Evolutionary conservation across 2,797 vertebrate species (phyloP), one percentile per base, ranked within the genome.

Genomic region (Todus mexicanus): DNA sequence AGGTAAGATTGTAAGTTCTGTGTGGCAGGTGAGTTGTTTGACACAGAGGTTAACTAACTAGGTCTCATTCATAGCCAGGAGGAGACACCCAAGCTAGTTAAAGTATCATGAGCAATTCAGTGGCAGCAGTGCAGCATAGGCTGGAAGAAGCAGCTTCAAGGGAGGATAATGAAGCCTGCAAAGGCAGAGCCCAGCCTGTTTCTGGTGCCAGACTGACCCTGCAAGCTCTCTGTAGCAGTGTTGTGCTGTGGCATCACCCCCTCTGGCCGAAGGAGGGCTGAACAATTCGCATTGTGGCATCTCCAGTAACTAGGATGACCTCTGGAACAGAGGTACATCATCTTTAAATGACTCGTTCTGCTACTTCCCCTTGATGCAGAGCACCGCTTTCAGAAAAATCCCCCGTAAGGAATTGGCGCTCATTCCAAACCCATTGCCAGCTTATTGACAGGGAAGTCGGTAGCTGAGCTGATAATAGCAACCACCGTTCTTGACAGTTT

Each of bases 391-490:
- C 65, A 42, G 47, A 79, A 54, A 59, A 66, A 76, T 35, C 60
- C 77, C 82, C 4, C 4, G 59, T 29, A 48, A 57, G 56, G 57
- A 56, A 9, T 12, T 73, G 81, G 23, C 78, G 26, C 68, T 79
- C 35, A 4, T 65, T 70, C 68, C 84, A 59, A 94, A 87, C 4
- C 4, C 11, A 1, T 37, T 43, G 77, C 64, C 56, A 29, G 59
- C 22, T 73, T 84, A 88, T 68, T 84, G 92, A 82, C 75, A 51
- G 68, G 29, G 40, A 81, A 82, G 68, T 29, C 71, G 56, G 84
- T 56, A 82, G 84, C 78, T 89, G 81, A 95, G 89, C 72, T 76
- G 86, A 84, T 89, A 83, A 74, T 59, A 85, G 84, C 57, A 87
- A 42, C 35, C 22, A 43, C 65, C 43, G 3, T 74, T 88, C 89